Conservation (phyloP, 2,797 vertebrate genomes). For the Coreius guichenoti region DNA sequence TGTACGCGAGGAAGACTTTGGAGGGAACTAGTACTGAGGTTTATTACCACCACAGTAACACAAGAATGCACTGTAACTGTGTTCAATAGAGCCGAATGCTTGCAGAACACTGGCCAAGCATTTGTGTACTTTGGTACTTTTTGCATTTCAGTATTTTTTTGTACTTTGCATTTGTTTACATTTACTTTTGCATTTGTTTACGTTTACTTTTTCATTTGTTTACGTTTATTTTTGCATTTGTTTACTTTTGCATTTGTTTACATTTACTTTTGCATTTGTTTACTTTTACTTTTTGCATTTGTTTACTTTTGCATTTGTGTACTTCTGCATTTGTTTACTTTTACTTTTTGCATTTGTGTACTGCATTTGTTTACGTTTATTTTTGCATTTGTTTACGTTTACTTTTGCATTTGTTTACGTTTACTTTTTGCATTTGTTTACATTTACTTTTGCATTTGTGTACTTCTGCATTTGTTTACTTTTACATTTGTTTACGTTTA, state of each 20-base stretch:
- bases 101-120: neutral
- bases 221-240: too few relatives aligned
- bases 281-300: neutral
- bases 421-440: neutral
- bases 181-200: neutral
- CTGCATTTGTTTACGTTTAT: neutral
- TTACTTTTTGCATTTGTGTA: too few relatives aligned
- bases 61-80: neutral
- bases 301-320: too few relatives aligned
- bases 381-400: neutral
- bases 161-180: neutral
- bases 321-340: neutral
- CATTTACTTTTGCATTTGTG: neutral
- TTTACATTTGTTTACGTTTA: too few relatives aligned
- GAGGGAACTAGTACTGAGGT: neutral
- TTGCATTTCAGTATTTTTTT: too few relatives aligned
- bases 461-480: neutral
- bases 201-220: neutral
- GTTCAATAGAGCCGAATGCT: neutral
- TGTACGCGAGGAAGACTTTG: neutral
- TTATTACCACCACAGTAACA: neutral
- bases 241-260: neutral
- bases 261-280: neutral
- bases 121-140: neutral
- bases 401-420: neutral